Conservation (phyloP, 2,797 vertebrate species). For the Arctocebus calabarensis region DNA sequence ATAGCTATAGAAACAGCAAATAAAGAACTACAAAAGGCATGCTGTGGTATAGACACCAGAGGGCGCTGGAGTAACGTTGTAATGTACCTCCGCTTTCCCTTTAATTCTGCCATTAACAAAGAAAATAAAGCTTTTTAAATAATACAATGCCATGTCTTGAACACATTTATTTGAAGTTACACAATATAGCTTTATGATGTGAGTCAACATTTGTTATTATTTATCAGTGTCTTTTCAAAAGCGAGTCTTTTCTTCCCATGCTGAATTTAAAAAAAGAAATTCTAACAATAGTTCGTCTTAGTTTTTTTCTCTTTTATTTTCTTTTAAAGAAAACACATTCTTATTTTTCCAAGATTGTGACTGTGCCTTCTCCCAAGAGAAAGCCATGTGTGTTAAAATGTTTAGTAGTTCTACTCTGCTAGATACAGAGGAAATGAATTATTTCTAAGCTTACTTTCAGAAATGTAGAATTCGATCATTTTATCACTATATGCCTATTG, state of each 20-base stretch:
- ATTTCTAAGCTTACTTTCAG: neutral
- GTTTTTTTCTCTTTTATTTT: neutral
- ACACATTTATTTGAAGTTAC: neutral
- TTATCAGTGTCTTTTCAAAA: neutral
- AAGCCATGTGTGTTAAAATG: neutral
- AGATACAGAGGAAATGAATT: conserved; percentile 26
- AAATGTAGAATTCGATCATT: neutral
- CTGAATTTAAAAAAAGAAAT: conserved; percentile 25
- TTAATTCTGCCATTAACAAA: neutral
- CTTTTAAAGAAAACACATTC: neutral
- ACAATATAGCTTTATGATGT: neutral
- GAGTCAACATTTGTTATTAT: neutral
- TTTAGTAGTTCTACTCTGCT: neutral
- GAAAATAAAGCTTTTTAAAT: neutral
- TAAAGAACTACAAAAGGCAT: neutral
- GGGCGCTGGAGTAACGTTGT: conserved; percentile 78
- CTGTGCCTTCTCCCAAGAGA: neutral
- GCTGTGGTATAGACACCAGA: conserved; percentile 79
- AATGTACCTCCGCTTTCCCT: neutral
- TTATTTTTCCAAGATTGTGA: conserved; percentile 7
- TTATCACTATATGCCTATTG: neutral
- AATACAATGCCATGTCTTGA: neutral
- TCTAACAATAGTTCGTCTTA: neutral
- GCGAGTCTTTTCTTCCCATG: neutral
- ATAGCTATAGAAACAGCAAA: neutral